These are phyloP conservation scores for Camponotus pennsylvanicus DNA, from an alignment of 1,140 invertebrate genomes.

Conservation along the genomic window DNA sequence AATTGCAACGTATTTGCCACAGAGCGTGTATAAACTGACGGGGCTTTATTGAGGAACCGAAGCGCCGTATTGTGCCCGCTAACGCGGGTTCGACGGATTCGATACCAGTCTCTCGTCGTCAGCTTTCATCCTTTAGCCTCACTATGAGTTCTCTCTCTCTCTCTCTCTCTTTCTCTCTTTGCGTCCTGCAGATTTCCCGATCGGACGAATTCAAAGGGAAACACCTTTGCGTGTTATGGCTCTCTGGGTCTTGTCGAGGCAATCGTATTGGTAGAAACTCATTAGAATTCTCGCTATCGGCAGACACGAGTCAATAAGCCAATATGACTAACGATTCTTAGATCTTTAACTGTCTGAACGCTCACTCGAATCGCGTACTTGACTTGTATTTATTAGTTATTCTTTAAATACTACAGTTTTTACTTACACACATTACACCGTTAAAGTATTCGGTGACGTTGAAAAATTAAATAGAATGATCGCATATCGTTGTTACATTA, in stretches of 20 bases:
- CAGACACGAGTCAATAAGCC: conserved; percentile 1
- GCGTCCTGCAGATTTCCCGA: conserved; percentile 10
- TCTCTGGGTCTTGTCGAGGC: not conserved
- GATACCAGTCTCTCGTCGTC: conserved; percentile 23
- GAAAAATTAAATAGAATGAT: not conserved
- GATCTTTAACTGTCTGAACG: not conserved
- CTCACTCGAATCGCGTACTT: not conserved
- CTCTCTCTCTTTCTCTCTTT: not conserved
- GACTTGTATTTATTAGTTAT: too few relatives aligned
- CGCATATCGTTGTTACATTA: not conserved
- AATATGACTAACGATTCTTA: not conserved
- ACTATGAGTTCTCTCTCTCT: not conserved
- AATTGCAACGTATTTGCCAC: conserved; percentile 81
- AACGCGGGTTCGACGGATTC: conserved; percentile 69
- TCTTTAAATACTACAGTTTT: not conserved
- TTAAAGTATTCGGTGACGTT: not conserved
- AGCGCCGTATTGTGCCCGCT: conserved; percentile 65
- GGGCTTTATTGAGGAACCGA: conserved; percentile 73
- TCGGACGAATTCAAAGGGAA: conserved; percentile 8
- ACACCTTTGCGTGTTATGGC: not conserved
- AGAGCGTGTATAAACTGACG: conserved; percentile 76
- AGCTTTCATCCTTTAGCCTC: conserved; percentile 42
- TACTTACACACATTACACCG: too few relatives aligned
- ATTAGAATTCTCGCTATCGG: conserved; percentile 1
- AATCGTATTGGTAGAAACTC: not conserved